Conservation (phyloP, 1,140 invertebrate species). For the Trichomalopsis sarcophagae region DNA sequence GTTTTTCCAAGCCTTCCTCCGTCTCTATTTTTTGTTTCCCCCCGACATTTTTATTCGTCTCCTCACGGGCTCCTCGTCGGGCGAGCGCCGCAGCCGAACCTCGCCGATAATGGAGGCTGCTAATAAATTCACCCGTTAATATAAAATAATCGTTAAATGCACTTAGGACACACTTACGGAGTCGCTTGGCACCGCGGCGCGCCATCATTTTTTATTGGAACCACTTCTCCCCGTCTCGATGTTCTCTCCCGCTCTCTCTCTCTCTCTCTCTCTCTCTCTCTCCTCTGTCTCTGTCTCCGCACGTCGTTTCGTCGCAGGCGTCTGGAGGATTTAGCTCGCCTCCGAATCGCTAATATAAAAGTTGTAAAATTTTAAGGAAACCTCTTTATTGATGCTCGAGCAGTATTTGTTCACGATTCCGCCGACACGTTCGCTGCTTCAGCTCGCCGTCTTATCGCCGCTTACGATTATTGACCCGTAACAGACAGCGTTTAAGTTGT, state of each 20-base stretch:
- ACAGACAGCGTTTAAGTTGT: neutral
- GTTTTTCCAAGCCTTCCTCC: constrained; percentile 8
- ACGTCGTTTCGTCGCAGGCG: neutral
- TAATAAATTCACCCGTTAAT: constrained; percentile 74
- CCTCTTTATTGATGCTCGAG: neutral
- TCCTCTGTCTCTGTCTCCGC: neutral
- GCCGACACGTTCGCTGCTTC: constrained; percentile 16
- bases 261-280: constrained; percentile 29
- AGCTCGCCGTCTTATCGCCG: constrained; percentile 18
- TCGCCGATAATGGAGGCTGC: constrained; percentile 70
- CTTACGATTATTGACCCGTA: constrained; percentile 36
- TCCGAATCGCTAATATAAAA: constrained; percentile 46
- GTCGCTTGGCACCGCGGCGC: constrained; percentile 62
- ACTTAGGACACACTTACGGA: constrained; percentile 72
- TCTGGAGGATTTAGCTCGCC: neutral
- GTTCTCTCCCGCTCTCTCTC: constrained; percentile 43
- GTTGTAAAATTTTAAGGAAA: constrained; percentile 35
- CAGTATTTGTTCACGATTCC: constrained; percentile 24
- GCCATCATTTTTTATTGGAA: constrained; percentile 67
- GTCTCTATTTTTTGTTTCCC: constrained; percentile 42
- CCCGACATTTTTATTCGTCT: constrained; percentile 49
- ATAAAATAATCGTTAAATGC: constrained; percentile 75
- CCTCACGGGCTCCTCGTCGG: constrained; percentile 44
- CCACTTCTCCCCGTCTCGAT: constrained; percentile 60
- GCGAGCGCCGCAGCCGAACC: constrained; percentile 55